These are phyloP conservation scores for Ecliptopera silaceata DNA, from an alignment of 2,888 invertebrate genomes.

Conservation along the genomic window DNA sequence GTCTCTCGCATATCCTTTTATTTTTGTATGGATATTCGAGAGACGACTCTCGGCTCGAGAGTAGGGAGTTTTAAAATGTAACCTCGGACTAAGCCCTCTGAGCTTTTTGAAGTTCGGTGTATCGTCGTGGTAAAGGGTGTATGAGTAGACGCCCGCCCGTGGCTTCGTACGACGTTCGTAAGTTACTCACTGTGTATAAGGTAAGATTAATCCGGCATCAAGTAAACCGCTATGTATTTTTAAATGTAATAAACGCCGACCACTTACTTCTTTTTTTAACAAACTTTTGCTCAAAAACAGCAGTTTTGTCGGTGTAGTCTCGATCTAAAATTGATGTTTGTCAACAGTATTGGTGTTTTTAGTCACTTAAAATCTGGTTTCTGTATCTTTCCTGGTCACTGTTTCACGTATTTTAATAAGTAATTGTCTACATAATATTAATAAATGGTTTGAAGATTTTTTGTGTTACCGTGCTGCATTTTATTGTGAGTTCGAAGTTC, in stretches of 20 bases:
- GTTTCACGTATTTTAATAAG: conserved; percentile 70
- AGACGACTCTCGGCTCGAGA: no score
- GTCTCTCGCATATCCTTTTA: no score
- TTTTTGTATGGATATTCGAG: no score
- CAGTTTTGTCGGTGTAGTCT: conserved; percentile 64
- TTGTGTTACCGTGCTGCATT: conserved; percentile 82
- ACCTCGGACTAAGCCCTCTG: no score
- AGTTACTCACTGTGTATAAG: conserved; percentile 77
- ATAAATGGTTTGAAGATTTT: conserved; percentile 75
- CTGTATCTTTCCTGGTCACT: conserved; percentile 65
- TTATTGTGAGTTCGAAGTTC: conserved; percentile 83
- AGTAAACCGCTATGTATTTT: conserved; percentile 75
- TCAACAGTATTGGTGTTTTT: conserved; percentile 66
- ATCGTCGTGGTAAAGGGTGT: conserved; percentile 47
- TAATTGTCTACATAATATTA: conserved; percentile 61
- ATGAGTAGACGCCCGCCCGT: conserved; percentile 67
- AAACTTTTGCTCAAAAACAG: conserved; percentile 79
- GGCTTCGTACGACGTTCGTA: conserved; percentile 77
- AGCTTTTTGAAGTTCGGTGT: no score
- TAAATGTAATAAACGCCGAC: conserved; percentile 68
- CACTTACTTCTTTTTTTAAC: conserved; percentile 78
- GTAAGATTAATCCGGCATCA: conserved; percentile 76
- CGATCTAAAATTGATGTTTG: conserved; percentile 51
- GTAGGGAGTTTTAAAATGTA: no score
- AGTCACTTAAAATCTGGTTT: conserved; percentile 63